Percentiles rank a stretch among this genome's conserved stretches.
Conservation (phyloP, 2,113 vertebrate species). For the Ariopsis seemanni region DNA sequence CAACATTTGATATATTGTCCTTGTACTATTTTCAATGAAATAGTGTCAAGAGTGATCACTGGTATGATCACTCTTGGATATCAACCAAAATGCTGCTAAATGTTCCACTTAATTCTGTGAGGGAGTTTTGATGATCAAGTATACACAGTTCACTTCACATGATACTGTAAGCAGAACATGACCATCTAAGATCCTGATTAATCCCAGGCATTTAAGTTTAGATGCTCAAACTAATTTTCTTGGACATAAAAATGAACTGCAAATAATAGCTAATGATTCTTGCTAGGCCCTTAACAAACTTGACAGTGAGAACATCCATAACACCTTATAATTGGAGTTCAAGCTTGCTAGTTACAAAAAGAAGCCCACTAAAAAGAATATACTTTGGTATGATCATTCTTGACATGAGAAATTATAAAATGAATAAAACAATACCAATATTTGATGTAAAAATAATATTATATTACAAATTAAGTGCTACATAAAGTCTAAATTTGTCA, state of each 20-base stretch:
- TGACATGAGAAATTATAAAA: neutral
- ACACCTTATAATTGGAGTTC: neutral
- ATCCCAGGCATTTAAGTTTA: neutral
- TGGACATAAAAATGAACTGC: neutral
- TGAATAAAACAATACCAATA: neutral
- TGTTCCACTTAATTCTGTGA: neutral
- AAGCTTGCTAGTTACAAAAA: neutral
- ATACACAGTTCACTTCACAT: neutral
- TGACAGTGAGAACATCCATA: neutral
- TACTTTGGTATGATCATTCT: neutral
- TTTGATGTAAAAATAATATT: neutral
- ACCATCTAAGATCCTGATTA: neutral
- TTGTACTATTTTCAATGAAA: too few species aligned
- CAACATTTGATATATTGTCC: too few species aligned
- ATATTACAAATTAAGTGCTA: neutral
- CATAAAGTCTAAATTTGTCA: neutral
- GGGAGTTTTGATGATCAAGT: neutral
- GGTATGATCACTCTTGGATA: neutral
- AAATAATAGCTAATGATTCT: neutral
- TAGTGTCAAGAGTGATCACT: too few species aligned
- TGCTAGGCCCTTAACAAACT: neutral
- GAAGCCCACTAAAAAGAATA: neutral
- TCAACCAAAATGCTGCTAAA: slow-evolving; percentile 26
- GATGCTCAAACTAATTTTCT: neutral
- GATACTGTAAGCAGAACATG: neutral